Conservation (phyloP, 2,888 invertebrate genomes). For the Hipparchia semele region DNA sequence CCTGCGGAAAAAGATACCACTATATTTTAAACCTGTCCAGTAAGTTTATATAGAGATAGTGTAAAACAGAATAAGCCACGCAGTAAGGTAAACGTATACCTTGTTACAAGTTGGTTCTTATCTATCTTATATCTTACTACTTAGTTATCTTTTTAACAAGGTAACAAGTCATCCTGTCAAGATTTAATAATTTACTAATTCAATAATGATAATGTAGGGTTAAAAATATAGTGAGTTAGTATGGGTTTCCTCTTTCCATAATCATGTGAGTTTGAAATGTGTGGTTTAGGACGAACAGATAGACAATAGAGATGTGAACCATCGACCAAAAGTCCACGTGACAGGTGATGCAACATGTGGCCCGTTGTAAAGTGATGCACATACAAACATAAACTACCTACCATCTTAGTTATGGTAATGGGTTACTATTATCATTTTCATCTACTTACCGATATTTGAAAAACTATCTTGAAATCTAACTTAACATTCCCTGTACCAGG, state of each 20-base stretch:
- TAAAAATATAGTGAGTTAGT: constrained; percentile 74
- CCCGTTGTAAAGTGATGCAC: constrained; percentile 61
- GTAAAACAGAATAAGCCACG: no score
- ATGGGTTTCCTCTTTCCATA: constrained; percentile 66
- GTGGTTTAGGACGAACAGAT: constrained; percentile 80
- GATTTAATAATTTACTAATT: constrained; percentile 10
- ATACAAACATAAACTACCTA: constrained; percentile 35
- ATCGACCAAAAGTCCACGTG: constrained; percentile 61
- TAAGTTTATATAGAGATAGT: no score
- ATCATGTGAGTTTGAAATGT: constrained; percentile 73
- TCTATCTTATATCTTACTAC: no score
- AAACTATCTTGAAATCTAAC: no score
- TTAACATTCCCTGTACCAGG: no score
- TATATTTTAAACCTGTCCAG: no score
- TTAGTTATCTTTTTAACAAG: no score
- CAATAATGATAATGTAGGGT: constrained; percentile 15
- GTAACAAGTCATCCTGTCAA: background rate
- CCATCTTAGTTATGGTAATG: background rate
- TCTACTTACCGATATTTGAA: constrained; percentile 15
- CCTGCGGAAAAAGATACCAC: no score
- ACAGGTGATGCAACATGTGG: constrained; percentile 54
- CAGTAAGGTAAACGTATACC: no score
- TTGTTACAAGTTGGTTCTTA: no score
- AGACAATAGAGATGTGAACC: constrained; percentile 72
- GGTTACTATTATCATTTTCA: background rate